Evolutionary conservation across 2,888 invertebrate species (phyloP), one percentile per base, ranked within the genome.

Genomic region (Ochropleura leucogaster): DNA sequence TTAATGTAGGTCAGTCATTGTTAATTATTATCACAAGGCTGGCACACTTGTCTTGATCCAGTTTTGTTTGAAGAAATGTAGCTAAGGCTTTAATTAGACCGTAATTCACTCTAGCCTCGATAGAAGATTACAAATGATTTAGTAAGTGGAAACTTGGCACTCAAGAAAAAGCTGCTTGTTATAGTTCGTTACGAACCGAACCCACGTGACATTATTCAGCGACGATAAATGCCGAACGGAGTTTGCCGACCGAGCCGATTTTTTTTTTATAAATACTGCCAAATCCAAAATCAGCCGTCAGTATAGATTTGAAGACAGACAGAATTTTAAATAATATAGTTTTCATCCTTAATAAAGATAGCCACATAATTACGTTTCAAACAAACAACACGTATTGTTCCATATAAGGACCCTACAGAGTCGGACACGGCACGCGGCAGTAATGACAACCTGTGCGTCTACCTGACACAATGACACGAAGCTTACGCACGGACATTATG

Each of bases 311-410:
- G 30, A 30, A 30, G 30, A 30, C 30, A 30, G 30, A 30, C 30
- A 30, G 30, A 30, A 30, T 30, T 30, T 30, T 42, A 53, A n/a
- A 60, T 42, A 60, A 18, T 55, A 44, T 64, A 47, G 49, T 80
- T 62, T 69, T 73, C 69, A 73, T 70, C 67, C 64, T 72, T 60
- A 72, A 69, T 60, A 64, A 63, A 79, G 73, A 55, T 62, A 71
- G 64, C 57, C 57, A 55, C 49, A 30, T 16, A 10, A 10, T 46
- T 46, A 71, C 67, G 77, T 77, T 68, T 74, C 53, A 80, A 74
- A 83, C 71, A 69, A 72, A 82, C 72, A 84, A 70, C 76, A 80
- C 71, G 80, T 68, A 83, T 86, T 86, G 85, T 86, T 79, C 68
- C 69, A 12, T 12, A 2, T 81, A 82, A 1, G 81, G 74, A 68